Base-by-base conservation (phyloP, 2,113 vertebrate genomes). In the Ctenodactylus gundi region DNA sequence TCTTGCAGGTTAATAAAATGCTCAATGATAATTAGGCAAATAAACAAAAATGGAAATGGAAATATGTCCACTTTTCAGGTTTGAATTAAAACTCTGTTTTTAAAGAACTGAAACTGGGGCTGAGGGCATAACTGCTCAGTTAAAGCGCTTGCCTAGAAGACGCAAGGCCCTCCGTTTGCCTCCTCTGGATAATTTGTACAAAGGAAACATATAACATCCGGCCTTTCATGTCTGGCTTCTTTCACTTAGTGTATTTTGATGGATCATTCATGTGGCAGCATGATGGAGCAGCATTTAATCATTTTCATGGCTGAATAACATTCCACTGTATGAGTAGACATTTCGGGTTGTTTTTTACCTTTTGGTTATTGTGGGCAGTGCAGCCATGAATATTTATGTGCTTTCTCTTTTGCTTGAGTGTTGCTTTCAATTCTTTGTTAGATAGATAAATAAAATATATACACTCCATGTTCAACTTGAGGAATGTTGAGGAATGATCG, bases 401-500 rank as follows among this genome's bases (percentile, higher is more conserved):
- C 1, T 13, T 41, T 1, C 25, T 67, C 81, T 87, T 86, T 93
- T 68, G 34, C 81, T 72, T 87, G 68, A 94, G 67, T 29, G n/a
- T 14, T 84, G 64, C 84, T 92, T 90, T 93, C 36, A 86, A 23
- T 65, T 94, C 14, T 75, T 62, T 85, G 46, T 25, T 91, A 34
- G 20, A 4, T 49, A 18, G n/a, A n/a, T n/a, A n/a, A n/a, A n/a
- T n/a, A n/a, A n/a, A n/a, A 75, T 29, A 80, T 65, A 36, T 36
- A 81, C n/a, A 76, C 84, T 90, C 51, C 41, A 46, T 76, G 34
- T 51, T 70, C 86, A 77, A 93, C n/a, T 85, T 95, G 53, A n/a
- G n/a, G n/a, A n/a, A n/a, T n/a, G n/a, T 80, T 77, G 46, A 85
- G 34, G 41, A 88, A 51, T 41, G 20, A 9, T 57, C 23, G 68